These are phyloP conservation scores for Drosophila mayaguana DNA, from an alignment of 2,888 invertebrate species.

Conservation along the genomic window DNA sequence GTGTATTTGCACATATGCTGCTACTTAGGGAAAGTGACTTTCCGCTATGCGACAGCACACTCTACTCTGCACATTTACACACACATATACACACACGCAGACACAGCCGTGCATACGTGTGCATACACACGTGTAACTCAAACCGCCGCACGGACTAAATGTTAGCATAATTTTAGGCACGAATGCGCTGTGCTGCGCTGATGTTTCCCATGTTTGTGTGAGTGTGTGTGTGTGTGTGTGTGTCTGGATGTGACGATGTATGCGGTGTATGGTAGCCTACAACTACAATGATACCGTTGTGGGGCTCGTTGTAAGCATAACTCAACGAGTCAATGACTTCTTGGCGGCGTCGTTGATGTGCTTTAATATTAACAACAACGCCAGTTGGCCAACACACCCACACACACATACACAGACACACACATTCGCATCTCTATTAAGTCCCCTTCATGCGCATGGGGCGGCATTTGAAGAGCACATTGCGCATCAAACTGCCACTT, in stretches of 20 bases:
- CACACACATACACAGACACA: constrained; percentile 28
- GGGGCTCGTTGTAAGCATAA: constrained; percentile 74
- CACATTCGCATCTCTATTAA: constrained; percentile 12
- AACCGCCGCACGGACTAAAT: constrained; percentile 67
- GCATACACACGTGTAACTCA: constrained; percentile 33
- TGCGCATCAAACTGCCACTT: constrained; percentile 79
- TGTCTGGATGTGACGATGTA: constrained; percentile 8
- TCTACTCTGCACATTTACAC: constrained; percentile 11
- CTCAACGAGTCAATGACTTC: constrained; percentile 84
- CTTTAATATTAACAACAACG: constrained; percentile 81
- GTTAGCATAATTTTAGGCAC: constrained; percentile 78
- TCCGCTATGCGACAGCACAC: constrained; percentile 54
- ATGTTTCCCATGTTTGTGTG: constrained; percentile 22
- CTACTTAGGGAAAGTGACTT: constrained; percentile 50
- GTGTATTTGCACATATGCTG: constrained; percentile 46
- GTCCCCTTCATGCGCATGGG: constrained; percentile 50
- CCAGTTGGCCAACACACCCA: constrained; percentile 49
- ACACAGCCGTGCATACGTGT: constrained; percentile 18
- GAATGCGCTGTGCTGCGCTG: constrained; percentile 57
- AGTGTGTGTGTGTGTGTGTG: constrained; percentile 24
- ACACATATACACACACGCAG: constrained; percentile 1
- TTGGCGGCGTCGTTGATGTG: constrained; percentile 82
- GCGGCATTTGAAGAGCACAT: constrained; percentile 74
- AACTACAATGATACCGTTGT: constrained; percentile 58
- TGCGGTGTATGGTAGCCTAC: constrained; percentile 38